These are phyloP conservation scores for Drosophila lowei DNA, from an alignment of 1,140 invertebrate genomes.

Conservation along the genomic window DNA sequence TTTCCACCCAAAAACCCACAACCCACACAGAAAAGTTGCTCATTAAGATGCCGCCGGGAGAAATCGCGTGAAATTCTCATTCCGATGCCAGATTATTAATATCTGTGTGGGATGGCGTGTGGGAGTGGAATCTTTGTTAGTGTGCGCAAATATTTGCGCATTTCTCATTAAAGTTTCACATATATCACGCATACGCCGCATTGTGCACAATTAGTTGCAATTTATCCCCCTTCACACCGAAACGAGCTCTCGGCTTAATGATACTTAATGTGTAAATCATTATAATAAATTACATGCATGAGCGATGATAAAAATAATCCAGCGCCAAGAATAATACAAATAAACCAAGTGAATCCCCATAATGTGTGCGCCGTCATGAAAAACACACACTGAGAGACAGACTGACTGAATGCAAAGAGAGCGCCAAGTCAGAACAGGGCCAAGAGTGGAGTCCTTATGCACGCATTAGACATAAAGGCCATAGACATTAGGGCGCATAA, in stretches of 20 bases:
- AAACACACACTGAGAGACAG: conserved; percentile 15
- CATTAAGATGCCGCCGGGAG: conserved; percentile 53
- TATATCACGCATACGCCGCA: conserved; percentile 53
- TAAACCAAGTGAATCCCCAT: conserved; percentile 50
- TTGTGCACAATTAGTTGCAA: conserved; percentile 62
- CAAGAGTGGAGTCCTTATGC: conserved; percentile 39
- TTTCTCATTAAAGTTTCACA: conserved; percentile 47
- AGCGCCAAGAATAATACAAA: conserved; percentile 36
- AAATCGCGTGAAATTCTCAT: conserved; percentile 35
- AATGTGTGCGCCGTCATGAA: conserved; percentile 58
- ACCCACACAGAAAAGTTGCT: conserved; percentile 43
- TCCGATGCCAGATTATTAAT: conserved; percentile 61
- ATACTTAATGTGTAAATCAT: conserved; percentile 69
- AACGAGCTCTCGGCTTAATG: conserved; percentile 45
- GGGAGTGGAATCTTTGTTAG: conserved; percentile 13
- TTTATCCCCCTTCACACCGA: conserved; percentile 31
- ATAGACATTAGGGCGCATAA: conserved; percentile 73
- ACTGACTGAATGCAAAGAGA: conserved; percentile 33
- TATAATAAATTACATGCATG: conserved; percentile 68
- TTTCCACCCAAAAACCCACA: conserved; percentile 21
- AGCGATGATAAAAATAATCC: conserved; percentile 63
- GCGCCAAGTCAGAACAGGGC: conserved; percentile 29
- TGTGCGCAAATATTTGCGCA: conserved; percentile 45
- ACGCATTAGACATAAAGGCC: conserved; percentile 68
- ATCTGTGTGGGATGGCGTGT: conserved; percentile 12